These are phyloP conservation scores for Gymnorhina tibicen DNA, from an alignment of 2,113 vertebrate species.

Conservation along the genomic window DNA sequence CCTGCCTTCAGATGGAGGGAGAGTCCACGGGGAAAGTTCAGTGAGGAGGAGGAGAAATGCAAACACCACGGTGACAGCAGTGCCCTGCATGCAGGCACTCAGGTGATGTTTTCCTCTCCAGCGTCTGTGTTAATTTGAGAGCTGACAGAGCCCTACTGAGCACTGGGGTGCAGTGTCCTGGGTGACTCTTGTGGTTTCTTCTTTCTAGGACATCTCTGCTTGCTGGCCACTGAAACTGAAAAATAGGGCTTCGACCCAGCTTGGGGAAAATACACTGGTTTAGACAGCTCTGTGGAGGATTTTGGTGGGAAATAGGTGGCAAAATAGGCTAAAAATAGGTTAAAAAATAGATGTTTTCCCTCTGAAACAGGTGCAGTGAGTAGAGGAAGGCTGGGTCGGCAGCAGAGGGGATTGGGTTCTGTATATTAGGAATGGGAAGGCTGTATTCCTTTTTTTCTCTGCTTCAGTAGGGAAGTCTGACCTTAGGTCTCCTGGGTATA, in stretches of 20 bases:
- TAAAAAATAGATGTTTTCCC: background rate
- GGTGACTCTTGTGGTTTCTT: background rate
- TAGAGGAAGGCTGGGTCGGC: background rate
- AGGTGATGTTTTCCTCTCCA: background rate
- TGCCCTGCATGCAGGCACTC: background rate
- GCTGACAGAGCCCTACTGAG: background rate
- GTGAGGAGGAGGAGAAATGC: background rate
- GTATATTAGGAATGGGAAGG: background rate
- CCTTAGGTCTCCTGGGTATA: background rate
- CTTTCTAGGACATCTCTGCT: background rate
- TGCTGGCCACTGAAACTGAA: background rate
- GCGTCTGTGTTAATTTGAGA: background rate
- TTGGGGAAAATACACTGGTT: background rate
- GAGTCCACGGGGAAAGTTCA: background rate
- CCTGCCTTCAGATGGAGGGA: background rate
- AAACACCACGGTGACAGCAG: accelerated
- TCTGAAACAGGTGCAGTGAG: background rate
- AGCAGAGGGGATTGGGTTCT: background rate
- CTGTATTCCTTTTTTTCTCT: background rate
- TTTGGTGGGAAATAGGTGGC: background rate
- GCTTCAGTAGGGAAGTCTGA: background rate
- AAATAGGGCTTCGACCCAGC: background rate
- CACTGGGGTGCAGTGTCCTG: background rate
- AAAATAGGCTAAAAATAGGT: background rate
- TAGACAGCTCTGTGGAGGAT: background rate